These are phyloP conservation scores for Callithrix jacchus DNA, from an alignment of 2,113 vertebrate genomes.

Conservation along the genomic window DNA sequence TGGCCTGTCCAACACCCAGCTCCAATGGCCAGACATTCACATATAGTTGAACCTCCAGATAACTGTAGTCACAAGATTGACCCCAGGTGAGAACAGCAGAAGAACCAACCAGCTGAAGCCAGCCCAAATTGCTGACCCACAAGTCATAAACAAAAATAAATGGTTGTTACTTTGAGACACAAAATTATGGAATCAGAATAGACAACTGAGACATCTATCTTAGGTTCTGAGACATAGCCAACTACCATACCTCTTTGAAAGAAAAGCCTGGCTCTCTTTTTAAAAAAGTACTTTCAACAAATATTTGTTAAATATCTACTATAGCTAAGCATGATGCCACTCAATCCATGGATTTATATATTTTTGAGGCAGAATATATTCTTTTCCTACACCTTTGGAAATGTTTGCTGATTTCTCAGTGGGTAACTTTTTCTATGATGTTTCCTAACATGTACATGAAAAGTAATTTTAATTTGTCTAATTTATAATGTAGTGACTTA, in stretches of 20 bases:
- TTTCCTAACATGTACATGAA: not conserved
- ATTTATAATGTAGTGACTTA: not conserved
- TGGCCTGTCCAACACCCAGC: not conserved
- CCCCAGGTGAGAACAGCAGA: not conserved
- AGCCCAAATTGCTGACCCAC: not conserved
- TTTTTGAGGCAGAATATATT: not conserved
- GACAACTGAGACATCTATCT: not conserved
- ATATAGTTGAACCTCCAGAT: not conserved
- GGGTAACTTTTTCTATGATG: not conserved
- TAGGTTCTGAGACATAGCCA: not conserved
- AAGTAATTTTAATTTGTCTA: not conserved
- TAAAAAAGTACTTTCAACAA: not conserved
- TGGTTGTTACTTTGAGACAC: not conserved
- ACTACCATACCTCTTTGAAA: not conserved
- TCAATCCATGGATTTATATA: not conserved
- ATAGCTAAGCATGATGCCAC: not conserved
- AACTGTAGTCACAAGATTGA: not conserved
- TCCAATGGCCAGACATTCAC: not conserved
- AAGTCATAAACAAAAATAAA: not conserved
- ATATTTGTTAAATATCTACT: not conserved
- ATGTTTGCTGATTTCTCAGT: not conserved
- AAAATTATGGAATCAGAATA: not conserved
- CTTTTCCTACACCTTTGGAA: not conserved
- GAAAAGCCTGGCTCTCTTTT: not conserved
- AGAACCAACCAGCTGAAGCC: not conserved